Base-by-base conservation (phyloP, 2,797 vertebrate species). In the Atherinosoma microstoma region DNA sequence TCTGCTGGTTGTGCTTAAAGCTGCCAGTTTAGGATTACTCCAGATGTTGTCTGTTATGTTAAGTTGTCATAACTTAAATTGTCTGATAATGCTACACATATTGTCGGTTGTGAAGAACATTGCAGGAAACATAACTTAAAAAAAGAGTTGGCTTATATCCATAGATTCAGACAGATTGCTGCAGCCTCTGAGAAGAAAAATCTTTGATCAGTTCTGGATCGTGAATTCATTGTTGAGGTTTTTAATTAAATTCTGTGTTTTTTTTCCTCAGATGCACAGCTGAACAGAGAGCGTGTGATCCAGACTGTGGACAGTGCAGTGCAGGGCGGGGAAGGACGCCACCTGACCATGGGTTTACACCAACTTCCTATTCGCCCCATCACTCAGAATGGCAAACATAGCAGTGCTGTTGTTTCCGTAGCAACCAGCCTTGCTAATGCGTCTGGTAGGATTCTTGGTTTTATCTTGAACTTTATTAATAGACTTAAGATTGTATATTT, bases 321-420 rank as follows among this genome's bases (percentile, higher is more conserved):
- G 66, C 94, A 94, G 82, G 96, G 96, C 11, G 96, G 93, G 0
- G 95, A 99, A 12, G 96, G 96, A 82, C 96, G 96, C 29, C 88
- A 93, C 0, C 86, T 97, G 75, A 80, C 89, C 40, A 86, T 96
- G 3, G 97, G 96, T 22, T 95, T 97, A 84, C 97, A 99, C 85
- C 97, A 97, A 70, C 95, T 98, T 13, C 96, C 97, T 0, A 94
- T 98, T 70, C 94, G 97, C 35, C 91, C 96, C 0, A 92, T 98
- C 83, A 97, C 96, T 29, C 97, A 99, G 89, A 99, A 99, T 0
- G 98, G 98, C 67, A 98, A 97, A 87, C 97, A 98, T 11, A 91
- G 94, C 0, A 61, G 96, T 66, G 93, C 96, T 77, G 92, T 91
- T 30, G 84, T 91, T 62, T 92, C 94, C 88, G 75, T 86, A 6